Percentiles rank a stretch among this genome's conserved stretches.
Evolutionary conservation across 1,140 invertebrate genomes (phyloP).

Genomic region (Drosophila grimshawi): DNA sequence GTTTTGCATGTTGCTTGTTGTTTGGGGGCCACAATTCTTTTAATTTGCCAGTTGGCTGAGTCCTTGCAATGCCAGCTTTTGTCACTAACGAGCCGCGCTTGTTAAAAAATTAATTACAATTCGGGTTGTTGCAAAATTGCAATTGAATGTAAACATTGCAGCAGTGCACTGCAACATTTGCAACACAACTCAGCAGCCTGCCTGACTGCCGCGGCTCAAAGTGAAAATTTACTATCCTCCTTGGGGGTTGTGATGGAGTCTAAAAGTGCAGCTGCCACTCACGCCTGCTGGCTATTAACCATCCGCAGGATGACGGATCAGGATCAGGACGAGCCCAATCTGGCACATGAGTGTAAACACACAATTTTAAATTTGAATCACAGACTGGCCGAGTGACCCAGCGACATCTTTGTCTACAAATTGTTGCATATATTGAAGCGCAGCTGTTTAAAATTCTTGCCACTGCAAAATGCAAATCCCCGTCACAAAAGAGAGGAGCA

Average conservation of each 20-base stretch:
- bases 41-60: conserved; percentile 73
- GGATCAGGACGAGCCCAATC: background rate
- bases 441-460: conserved; percentile 25
- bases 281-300: conserved; percentile 25
- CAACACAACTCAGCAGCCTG: background rate
- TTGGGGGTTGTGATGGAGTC: background rate
- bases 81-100: conserved; percentile 54
- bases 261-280: background rate
- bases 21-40: conserved; percentile 60
- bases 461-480: conserved; percentile 57
- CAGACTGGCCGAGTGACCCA: conserved; percentile 22
- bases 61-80: conserved; percentile 25
- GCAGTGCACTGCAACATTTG: background rate
- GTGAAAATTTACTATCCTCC: conserved; percentile 20
- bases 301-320: background rate
- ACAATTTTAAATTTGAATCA: conserved; percentile 80
- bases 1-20: conserved; percentile 12
- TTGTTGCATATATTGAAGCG: conserved; percentile 73
- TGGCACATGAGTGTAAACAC: conserved; percentile 58
- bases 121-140: conserved; percentile 34
- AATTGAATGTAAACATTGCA: conserved; percentile 42
- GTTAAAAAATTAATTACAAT: conserved; percentile 67
- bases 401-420: conserved; percentile 72
- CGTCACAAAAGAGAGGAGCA: conserved; percentile 28
- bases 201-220: conserved; percentile 13